Evolutionary conservation across 2,113 vertebrate species (phyloP).

Genomic region (Cercopithecus mona): DNA sequence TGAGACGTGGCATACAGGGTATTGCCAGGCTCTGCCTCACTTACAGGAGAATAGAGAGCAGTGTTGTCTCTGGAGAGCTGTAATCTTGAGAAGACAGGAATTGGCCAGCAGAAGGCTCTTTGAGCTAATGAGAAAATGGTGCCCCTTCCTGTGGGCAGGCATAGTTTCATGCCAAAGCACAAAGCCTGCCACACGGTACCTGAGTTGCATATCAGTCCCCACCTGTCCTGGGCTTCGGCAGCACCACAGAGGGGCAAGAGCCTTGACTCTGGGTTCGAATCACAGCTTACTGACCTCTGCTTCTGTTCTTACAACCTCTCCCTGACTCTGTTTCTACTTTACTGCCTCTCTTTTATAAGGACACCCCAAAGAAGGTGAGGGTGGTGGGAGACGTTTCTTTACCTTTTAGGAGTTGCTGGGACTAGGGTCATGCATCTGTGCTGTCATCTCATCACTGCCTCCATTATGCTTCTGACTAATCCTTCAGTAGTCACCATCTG

Average conservation of each 20-base stretch:
- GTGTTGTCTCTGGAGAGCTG: background rate
- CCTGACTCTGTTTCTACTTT: background rate
- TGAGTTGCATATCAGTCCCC: background rate
- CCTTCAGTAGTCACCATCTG: background rate
- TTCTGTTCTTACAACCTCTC: background rate
- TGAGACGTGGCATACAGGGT: fast-evolving
- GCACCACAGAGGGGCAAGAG: background rate
- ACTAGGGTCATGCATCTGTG: background rate
- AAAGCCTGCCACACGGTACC: background rate
- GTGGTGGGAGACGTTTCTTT: background rate
- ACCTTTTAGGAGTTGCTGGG: background rate
- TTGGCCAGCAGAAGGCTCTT: background rate
- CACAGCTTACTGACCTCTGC: background rate
- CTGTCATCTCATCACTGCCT: background rate
- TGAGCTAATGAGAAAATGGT: background rate
- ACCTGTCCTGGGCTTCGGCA: background rate
- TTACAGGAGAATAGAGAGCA: background rate
- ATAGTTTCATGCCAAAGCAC: background rate
- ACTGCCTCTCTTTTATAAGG: background rate
- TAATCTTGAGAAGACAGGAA: background rate
- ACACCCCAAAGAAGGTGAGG: background rate
- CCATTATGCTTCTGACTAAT: background rate
- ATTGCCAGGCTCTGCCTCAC: background rate
- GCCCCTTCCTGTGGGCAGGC: background rate
- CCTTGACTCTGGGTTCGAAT: background rate